Conservation (phyloP, 2,888 invertebrate species). For the Strigamia crassipes region DNA sequence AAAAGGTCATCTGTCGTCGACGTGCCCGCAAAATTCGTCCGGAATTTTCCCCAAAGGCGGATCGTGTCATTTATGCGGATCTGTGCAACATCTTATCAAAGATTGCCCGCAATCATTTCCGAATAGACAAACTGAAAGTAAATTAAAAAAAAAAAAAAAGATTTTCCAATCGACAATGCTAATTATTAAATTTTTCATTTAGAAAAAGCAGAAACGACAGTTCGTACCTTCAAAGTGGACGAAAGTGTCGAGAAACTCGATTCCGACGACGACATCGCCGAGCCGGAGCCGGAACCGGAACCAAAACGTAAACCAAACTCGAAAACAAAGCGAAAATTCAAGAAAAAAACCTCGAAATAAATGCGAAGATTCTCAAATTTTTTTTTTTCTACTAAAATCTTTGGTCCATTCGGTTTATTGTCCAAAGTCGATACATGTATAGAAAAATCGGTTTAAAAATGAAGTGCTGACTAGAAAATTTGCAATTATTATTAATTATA, state of each 20-base stretch:
- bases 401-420: slow-evolving; percentile 31
- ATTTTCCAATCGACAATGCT: no score
- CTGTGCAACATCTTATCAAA: slow-evolving; percentile 80
- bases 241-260: neutral
- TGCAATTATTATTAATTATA: slow-evolving; percentile 7
- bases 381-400: neutral
- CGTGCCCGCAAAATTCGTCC: slow-evolving; percentile 85
- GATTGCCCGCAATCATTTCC: slow-evolving; percentile 71
- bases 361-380: neutral
- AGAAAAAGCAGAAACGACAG: slow-evolving; percentile 8
- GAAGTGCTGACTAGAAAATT: slow-evolving; percentile 28
- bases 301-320: neutral
- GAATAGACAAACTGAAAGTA: neutral
- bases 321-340: neutral
- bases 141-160: neutral
- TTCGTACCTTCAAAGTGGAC: neutral
- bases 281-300: neutral
- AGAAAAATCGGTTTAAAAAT: slow-evolving; percentile 14
- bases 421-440: slow-evolving; percentile 14
- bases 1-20: slow-evolving; percentile 82
- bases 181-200: no score
- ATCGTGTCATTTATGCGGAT: slow-evolving; percentile 79
- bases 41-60: slow-evolving; percentile 87
- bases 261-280: neutral
- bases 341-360: neutral